phyloP scores from a whole-genome alignment of 2,888 invertebrate genomes.

The Geophilus truncorum region DNA sequence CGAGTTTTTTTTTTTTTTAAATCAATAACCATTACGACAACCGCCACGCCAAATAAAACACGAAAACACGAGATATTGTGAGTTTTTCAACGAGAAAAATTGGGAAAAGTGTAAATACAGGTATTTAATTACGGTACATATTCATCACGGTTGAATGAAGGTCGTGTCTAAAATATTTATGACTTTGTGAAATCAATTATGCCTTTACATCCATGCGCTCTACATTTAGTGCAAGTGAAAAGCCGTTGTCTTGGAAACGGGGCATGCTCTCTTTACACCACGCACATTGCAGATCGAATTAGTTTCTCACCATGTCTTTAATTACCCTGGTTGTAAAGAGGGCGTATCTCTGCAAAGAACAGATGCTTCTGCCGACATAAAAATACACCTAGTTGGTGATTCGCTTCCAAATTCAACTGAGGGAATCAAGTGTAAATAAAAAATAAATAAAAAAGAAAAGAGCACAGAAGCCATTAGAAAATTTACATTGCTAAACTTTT shows the following conservation, averaged over 20 bases:
- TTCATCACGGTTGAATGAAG: no score
- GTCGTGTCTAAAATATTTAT: slow-evolving; percentile 16
- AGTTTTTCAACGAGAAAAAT: no score
- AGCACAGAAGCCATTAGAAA: neutral
- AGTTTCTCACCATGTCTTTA: slow-evolving; percentile 17
- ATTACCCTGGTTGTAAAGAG: neutral
- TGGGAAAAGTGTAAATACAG: no score
- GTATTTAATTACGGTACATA: neutral
- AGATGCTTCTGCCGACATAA: neutral
- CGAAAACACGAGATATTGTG: no score
- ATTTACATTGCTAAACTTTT: neutral
- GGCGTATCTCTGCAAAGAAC: neutral
- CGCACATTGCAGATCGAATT: slow-evolving; percentile 12
- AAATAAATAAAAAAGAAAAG: neutral
- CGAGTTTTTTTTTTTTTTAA: neutral
- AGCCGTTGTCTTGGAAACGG: slow-evolving; percentile 6
- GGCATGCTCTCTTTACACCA: slow-evolving; percentile 4
- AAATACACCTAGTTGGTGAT: neutral
- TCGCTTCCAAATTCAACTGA: no score
- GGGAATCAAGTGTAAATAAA: no score
- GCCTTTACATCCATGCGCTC: neutral
- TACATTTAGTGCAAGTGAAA: neutral
- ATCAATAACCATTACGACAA: neutral
- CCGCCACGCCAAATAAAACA: neutral
- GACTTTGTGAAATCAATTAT: slow-evolving; percentile 15